Percentiles rank a stretch among this genome's conserved stretches.
These are phyloP conservation scores for Eriocheir sinensis DNA, from an alignment of 1,140 invertebrate genomes.

Conservation along the genomic window DNA sequence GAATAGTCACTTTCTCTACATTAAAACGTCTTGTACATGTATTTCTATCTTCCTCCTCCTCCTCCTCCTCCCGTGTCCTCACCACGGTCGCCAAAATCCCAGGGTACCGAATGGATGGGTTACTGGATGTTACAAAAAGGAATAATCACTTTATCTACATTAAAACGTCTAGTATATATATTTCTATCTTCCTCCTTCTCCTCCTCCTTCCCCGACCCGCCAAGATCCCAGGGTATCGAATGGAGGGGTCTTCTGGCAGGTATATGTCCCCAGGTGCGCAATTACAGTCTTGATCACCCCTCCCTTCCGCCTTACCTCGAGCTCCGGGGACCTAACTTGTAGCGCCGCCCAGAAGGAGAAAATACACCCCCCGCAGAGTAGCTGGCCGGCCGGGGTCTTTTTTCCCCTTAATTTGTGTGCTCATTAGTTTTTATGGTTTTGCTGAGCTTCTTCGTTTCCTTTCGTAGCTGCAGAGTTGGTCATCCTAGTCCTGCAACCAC, in stretches of 20 bases:
- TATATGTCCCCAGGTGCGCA: conserved; percentile 11
- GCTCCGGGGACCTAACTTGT: neutral
- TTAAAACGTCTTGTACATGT: no score
- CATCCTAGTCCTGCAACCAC: no score
- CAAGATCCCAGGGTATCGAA: neutral
- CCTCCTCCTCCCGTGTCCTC: no score
- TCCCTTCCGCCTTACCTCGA: neutral
- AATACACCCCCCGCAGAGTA: neutral
- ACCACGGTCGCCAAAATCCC: no score
- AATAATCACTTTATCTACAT: no score
- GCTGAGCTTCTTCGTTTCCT: no score
- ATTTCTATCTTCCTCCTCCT: no score
- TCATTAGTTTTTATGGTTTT: neutral
- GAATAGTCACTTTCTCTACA: no score
- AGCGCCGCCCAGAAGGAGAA: neutral
- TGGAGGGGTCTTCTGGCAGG: neutral
- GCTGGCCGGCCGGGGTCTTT: neutral
- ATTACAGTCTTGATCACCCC: conserved; percentile 12
- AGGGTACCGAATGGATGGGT: no score
- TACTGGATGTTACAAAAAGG: no score
- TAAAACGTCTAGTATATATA: conserved; percentile 90
- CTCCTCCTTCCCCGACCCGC: neutral
- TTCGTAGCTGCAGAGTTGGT: no score
- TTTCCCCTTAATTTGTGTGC: neutral
- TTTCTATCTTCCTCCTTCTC: no score